Conservation (phyloP, 2,888 invertebrate species). For the Pristionchus mayeri region DNA sequence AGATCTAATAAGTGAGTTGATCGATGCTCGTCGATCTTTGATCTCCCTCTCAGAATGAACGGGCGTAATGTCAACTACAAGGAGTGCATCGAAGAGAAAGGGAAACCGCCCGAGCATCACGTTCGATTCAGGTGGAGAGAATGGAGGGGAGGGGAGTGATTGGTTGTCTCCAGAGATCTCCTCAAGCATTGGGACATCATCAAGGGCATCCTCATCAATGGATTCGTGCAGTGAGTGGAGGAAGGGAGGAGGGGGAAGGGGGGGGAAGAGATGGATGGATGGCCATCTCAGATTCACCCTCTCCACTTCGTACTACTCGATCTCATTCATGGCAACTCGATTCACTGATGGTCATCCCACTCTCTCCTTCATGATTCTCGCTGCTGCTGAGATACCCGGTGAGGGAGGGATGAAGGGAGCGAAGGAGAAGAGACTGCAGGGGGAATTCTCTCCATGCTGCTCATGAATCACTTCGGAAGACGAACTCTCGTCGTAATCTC, state of each 20-base stretch:
- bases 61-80: slow-evolving; percentile 6
- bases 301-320: slow-evolving; percentile 18
- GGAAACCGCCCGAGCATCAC: slow-evolving; percentile 19
- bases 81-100: slow-evolving; percentile 37
- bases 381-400: slow-evolving; percentile 37
- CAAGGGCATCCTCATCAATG: slow-evolving; percentile 35
- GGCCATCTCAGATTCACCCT: slow-evolving; percentile 47
- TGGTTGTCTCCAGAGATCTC: background rate
- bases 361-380: slow-evolving; percentile 2
- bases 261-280: no score
- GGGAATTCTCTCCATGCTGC: background rate
- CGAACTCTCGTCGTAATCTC: background rate
- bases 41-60: slow-evolving; percentile 38
- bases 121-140: slow-evolving; percentile 12
- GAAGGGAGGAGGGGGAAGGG: no score
- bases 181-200: background rate
- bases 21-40: background rate
- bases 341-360: background rate
- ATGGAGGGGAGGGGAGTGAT: background rate
- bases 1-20: slow-evolving; percentile 15
- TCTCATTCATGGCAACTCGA: slow-evolving; percentile 30
- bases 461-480: slow-evolving; percentile 37
- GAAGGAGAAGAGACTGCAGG: no score
- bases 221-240: slow-evolving; percentile 21
- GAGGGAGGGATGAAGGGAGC: no score